These are phyloP conservation scores for Ochotona curzoniae DNA, from an alignment of 2,113 vertebrate genomes.

Conservation along the genomic window DNA sequence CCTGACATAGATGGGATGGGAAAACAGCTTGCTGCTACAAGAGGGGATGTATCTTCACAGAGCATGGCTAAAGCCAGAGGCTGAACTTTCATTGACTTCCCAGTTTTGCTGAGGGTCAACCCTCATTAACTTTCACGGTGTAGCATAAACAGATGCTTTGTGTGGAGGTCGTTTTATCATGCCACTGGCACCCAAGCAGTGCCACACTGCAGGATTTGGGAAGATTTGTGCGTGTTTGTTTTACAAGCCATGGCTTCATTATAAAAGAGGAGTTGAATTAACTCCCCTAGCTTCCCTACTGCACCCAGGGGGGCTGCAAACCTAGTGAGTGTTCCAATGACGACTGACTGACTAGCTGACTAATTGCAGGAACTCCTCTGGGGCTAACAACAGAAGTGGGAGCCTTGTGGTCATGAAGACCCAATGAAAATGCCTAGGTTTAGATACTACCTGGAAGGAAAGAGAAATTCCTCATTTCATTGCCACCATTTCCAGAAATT, in stretches of 20 bases:
- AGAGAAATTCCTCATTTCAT: not conserved
- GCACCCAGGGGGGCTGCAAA: slow-evolving; percentile 64
- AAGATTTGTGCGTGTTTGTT: slow-evolving; percentile 68
- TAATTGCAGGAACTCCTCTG: slow-evolving; percentile 45
- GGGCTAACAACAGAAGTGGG: not conserved
- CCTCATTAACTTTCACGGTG: slow-evolving; percentile 63
- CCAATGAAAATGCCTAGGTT: not conserved
- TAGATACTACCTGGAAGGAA: not conserved
- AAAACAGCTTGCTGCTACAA: not conserved
- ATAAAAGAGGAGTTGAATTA: slow-evolving; percentile 39
- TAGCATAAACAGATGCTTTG: slow-evolving; percentile 64
- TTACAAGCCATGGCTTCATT: not conserved
- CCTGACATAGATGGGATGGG: not conserved
- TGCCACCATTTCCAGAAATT: not conserved
- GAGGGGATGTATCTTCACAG: not conserved
- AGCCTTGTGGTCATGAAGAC: not conserved
- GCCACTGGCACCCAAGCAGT: not conserved
- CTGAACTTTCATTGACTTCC: slow-evolving; percentile 66
- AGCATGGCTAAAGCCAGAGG: slow-evolving; percentile 11
- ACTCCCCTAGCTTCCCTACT: not conserved
- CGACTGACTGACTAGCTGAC: slow-evolving; percentile 42
- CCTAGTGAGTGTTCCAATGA: slow-evolving; percentile 21
- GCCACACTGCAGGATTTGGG: not conserved
- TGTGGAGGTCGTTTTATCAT: slow-evolving; percentile 23
- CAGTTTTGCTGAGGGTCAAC: slow-evolving; percentile 52